Evolutionary conservation across 2,113 vertebrate species (phyloP).

Genomic region (Micromys minutus): DNA sequence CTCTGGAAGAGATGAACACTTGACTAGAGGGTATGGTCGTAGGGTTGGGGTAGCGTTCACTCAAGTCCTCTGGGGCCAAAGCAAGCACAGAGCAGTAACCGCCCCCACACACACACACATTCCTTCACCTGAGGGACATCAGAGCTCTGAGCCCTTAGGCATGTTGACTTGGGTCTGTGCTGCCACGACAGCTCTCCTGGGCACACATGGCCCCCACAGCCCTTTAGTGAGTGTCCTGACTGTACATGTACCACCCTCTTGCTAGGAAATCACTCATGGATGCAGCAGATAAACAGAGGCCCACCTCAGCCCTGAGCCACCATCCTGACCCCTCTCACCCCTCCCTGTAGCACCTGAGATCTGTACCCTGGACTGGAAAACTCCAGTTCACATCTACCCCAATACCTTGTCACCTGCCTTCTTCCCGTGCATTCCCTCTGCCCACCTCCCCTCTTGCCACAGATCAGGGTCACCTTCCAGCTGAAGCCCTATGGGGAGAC

Average conservation of each 20-base stretch:
- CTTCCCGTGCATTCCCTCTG: not conserved
- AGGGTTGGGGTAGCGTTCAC: accelerated
- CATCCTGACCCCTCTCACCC: not conserved
- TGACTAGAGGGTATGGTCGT: not conserved
- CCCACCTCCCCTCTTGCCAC: accelerated
- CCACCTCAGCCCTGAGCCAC: too few species aligned
- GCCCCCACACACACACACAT: too few species aligned
- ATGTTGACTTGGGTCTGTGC: not conserved
- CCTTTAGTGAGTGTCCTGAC: not conserved
- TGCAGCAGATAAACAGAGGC: not conserved
- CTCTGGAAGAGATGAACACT: not conserved
- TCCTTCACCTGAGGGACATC: not conserved
- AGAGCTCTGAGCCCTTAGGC: not conserved
- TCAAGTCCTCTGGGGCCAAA: too few species aligned
- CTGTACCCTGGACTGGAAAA: not conserved
- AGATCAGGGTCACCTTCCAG: not conserved
- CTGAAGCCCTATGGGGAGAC: not conserved
- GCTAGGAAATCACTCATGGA: not conserved
- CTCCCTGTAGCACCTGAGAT: not conserved
- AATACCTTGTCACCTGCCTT: not conserved
- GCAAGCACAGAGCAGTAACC: not conserved
- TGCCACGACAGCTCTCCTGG: not conserved
- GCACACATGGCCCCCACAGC: not conserved
- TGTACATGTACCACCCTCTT: not conserved
- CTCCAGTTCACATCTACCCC: not conserved